Conservation (phyloP, 2,797 vertebrate genomes). For the Melopsittacus undulatus region DNA sequence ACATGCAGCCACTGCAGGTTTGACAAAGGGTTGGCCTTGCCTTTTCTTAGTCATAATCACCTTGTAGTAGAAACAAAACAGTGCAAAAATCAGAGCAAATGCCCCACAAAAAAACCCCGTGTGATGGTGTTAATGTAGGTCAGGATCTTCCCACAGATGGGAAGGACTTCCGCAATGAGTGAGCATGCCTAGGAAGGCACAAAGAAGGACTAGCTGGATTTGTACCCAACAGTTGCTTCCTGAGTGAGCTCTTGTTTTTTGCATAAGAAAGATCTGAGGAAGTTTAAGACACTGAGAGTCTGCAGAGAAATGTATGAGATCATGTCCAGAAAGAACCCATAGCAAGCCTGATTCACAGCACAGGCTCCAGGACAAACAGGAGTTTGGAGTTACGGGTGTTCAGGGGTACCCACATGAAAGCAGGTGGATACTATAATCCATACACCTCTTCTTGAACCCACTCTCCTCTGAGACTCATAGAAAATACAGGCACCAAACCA, state of each 20-base stretch:
- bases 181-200: neutral
- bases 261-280: neutral
- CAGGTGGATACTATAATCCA: neutral
- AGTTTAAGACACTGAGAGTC: neutral
- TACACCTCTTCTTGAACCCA: neutral
- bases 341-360: neutral
- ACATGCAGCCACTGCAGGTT: neutral
- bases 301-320: neutral
- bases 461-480: neutral
- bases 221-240: neutral
- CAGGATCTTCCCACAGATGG: neutral
- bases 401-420: neutral
- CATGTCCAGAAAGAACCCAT: neutral
- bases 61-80: rapidly evolving
- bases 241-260: neutral
- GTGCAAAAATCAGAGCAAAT: neutral
- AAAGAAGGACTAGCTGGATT: neutral
- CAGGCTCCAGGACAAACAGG: neutral
- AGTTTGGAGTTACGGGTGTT: neutral
- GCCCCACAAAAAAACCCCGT: neutral
- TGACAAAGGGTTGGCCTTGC: neutral
- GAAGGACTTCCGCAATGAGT: neutral
- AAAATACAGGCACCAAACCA: neutral
- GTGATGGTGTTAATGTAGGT: neutral
- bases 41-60: neutral